Conservation (phyloP, 2,113 vertebrate species). For the Phaethornis superciliosus region DNA sequence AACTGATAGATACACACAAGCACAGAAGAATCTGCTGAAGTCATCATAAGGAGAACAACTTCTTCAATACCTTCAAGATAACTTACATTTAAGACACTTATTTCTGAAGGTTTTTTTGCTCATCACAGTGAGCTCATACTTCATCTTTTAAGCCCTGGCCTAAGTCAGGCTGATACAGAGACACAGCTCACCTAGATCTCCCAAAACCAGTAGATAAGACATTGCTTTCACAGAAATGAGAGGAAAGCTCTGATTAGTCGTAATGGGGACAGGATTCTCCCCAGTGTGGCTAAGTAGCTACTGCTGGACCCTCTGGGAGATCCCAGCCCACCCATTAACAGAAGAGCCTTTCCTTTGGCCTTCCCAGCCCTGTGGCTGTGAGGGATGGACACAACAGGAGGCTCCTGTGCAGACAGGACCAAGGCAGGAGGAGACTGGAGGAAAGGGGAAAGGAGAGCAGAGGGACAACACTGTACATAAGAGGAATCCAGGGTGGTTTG, state of each 20-base stretch:
- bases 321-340: neutral
- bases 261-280: neutral
- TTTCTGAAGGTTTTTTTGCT: neutral
- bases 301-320: neutral
- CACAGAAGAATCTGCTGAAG: neutral
- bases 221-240: neutral
- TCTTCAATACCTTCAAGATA: neutral
- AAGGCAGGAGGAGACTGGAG: neutral
- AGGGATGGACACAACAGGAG: accelerated
- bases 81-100: neutral
- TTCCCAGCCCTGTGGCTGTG: accelerated
- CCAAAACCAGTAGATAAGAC: neutral
- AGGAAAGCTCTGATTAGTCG: neutral
- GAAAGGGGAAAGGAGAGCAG: neutral
- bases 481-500: neutral
- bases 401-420: neutral
- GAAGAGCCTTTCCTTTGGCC: accelerated
- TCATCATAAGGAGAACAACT: neutral
- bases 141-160: neutral
- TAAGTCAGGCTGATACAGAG: accelerated
- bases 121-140: neutral
- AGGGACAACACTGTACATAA: neutral
- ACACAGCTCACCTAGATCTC: neutral
- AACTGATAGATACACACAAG: neutral
- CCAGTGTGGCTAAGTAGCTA: neutral